Conservation (phyloP, 2,797 vertebrate genomes). For the Cynopterus sphinx region DNA sequence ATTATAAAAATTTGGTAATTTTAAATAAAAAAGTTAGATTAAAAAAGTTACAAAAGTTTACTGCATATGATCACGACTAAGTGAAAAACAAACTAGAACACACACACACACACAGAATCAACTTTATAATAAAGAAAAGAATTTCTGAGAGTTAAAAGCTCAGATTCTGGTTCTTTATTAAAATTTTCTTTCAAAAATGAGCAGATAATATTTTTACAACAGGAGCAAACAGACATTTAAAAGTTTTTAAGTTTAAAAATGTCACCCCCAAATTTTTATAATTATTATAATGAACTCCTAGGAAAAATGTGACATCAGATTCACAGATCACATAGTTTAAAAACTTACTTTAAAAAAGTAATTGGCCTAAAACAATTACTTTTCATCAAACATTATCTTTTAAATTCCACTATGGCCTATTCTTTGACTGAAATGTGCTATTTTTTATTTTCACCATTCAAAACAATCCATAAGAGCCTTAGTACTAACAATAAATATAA, state of each 20-base stretch:
- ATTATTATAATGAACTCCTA: background rate
- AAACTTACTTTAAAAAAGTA: background rate
- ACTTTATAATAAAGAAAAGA: background rate
- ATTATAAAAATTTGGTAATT: background rate
- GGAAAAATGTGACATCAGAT: background rate
- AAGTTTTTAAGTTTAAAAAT: background rate
- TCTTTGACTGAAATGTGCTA: background rate
- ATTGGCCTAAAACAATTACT: background rate
- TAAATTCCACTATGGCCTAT: background rate
- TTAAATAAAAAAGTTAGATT: background rate
- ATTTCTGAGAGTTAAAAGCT: background rate
- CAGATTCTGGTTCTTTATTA: background rate
- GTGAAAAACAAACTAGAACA: background rate
- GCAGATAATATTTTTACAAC: background rate
- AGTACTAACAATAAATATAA: background rate
- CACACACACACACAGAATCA: background rate
- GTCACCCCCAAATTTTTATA: background rate
- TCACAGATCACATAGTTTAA: background rate
- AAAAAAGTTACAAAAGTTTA: background rate
- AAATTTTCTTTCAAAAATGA: background rate
- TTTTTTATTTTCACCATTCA: background rate
- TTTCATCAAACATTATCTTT: background rate
- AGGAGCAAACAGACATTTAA: background rate
- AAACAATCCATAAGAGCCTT: background rate
- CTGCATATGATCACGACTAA: background rate